phyloP scores from a whole-genome alignment of 2,888 invertebrate species.

The Sisyra nigra region DNA sequence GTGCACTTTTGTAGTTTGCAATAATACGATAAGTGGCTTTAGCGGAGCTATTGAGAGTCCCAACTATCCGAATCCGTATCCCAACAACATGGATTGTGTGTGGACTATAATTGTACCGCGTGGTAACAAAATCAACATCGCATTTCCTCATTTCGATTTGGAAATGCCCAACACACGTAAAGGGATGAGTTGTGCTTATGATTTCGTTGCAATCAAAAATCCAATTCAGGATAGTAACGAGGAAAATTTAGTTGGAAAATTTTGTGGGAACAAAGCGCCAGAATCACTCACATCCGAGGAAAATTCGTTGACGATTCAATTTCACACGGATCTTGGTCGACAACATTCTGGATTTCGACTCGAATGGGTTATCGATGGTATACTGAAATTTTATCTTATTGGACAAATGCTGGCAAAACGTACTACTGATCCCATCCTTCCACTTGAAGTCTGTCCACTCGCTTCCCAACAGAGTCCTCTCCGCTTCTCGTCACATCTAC shows the following conservation, averaged over 20 bases:
- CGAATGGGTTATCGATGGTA: constrained; percentile 61
- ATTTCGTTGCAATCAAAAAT: constrained; percentile 44
- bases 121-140: constrained; percentile 65
- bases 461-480: too few relatives aligned
- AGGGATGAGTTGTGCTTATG: constrained; percentile 31
- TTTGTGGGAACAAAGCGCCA: constrained; percentile 33
- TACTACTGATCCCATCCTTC: too few relatives aligned
- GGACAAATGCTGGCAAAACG: too few relatives aligned
- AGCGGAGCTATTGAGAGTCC: constrained; percentile 74
- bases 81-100: constrained; percentile 45
- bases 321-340: constrained; percentile 40
- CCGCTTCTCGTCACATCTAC: too few relatives aligned
- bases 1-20: constrained; percentile 36
- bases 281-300: constrained; percentile 36
- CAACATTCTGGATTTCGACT: constrained; percentile 55
- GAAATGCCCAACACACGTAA: constrained; percentile 21
- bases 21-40: constrained; percentile 40
- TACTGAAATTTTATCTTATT: too few relatives aligned
- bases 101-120: constrained; percentile 60
- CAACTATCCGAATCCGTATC: constrained; percentile 57
- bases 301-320: constrained; percentile 44
- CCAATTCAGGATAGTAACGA: constrained; percentile 20
- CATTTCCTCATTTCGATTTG: constrained; percentile 65
- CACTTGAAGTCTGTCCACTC: too few relatives aligned
- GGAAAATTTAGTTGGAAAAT: constrained; percentile 24